These are phyloP conservation scores for Sardina pilchardus DNA, from an alignment of 2,113 vertebrate species.

Conservation along the genomic window DNA sequence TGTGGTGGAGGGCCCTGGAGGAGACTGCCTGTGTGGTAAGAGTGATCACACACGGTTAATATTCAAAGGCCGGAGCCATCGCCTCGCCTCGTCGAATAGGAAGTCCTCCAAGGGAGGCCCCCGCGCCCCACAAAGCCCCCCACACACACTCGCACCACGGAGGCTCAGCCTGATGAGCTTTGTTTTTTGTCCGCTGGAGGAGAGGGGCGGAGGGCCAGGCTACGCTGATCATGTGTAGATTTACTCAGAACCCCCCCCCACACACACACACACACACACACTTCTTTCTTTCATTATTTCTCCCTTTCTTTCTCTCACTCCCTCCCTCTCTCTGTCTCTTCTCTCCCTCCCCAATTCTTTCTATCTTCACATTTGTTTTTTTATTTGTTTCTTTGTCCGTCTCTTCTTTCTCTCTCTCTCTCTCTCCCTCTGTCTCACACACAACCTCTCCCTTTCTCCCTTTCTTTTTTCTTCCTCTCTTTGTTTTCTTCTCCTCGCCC, in stretches of 20 bases:
- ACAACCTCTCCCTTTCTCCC: not conserved
- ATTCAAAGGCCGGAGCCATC: slow-evolving; percentile 67
- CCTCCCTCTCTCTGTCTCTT: not conserved
- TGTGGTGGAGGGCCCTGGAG: slow-evolving; percentile 52
- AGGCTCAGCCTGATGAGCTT: slow-evolving; percentile 64
- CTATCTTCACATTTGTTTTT: not conserved
- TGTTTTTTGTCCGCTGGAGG: slow-evolving; percentile 59
- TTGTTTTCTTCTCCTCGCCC: not conserved
- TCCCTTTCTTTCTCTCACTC: not conserved
- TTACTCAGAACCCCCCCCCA: not conserved
- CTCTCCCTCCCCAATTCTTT: not conserved
- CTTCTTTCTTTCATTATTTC: not conserved
- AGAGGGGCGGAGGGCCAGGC: slow-evolving; percentile 56
- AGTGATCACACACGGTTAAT: slow-evolving; percentile 75
- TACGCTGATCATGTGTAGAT: slow-evolving; percentile 61
- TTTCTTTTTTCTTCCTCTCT: not conserved
- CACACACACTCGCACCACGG: slow-evolving; percentile 66
- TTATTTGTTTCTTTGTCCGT: not conserved
- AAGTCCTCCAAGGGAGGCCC: slow-evolving; percentile 65
- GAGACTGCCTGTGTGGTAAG: slow-evolving; percentile 72
- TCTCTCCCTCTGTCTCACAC: not conserved
- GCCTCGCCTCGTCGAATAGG: slow-evolving; percentile 60
- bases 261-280: too few species aligned
- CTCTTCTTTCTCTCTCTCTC: not conserved
- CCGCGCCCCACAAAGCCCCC: slow-evolving; percentile 73